Base-by-base conservation (phyloP, 2,113 vertebrate genomes). In the Rhagologus leucostigma region DNA sequence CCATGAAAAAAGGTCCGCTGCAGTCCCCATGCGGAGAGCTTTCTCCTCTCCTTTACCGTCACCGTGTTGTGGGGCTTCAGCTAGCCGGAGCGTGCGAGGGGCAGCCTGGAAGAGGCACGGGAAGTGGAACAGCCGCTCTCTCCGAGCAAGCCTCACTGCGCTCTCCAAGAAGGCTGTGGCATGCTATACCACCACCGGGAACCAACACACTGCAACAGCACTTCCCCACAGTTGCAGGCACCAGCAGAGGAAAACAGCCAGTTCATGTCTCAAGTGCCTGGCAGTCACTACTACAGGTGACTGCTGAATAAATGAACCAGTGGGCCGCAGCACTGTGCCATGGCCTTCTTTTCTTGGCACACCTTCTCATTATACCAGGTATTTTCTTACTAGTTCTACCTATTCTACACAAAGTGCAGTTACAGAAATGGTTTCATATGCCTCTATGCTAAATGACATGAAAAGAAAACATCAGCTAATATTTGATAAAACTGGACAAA, bases 271-370 rank as follows among this genome's bases (percentile, higher is more conserved):
- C 24, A 57, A 53, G 84, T 8, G 12, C 1, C 20, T 9, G 10
- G 23, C 56, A 60, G n/a, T n/a, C 29, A 8, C 37, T 3, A 16
- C 47, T 35, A 53, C 33, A 22, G 37, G 27, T 1, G 1, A 17
- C 47, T 79, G 53, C 14, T 9, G 5, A 18, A 47, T 30, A 29
- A 42, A 64, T 14, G 16, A 80, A 80, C 8, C 5, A 5, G 16
- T 60, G 76, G 63, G n/a, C 41, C 4, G 4, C 3, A 8, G 15
- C 33, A n/a, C 33, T 46, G 49, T 0, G 0, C 46, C 53, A 8
- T 21, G 39, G 22, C 18, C 32, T 57, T 42, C 52, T 68, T 67
- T 86, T 77, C 65, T 53, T 59, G 41, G 18, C 22, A 70, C 33
- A 79, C 24, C 57, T 85, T 46, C 32, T 15, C 22, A 57, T 53